Conservation (phyloP, 2,888 invertebrate species). For the Tubulanus polymorphus region DNA sequence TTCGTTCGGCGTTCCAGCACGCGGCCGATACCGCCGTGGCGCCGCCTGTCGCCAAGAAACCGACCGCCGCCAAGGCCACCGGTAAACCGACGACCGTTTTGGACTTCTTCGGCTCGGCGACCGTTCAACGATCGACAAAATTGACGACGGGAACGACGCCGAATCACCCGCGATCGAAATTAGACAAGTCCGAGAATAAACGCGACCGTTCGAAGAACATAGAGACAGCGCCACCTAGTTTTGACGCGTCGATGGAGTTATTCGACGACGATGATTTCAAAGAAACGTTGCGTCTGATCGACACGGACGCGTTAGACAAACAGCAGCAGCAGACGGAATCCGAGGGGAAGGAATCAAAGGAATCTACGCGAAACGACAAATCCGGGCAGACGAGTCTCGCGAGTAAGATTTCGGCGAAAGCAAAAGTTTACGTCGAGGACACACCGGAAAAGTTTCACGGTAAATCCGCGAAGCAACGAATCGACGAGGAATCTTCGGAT, state of each 20-base stretch:
- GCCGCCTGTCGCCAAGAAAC: slow-evolving; percentile 8
- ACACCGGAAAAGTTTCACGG: too few species aligned
- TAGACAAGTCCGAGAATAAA: too few species aligned
- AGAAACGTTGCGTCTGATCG: slow-evolving; percentile 65
- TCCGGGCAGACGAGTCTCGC: too few species aligned
- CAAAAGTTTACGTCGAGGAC: too few species aligned
- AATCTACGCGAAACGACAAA: not conserved
- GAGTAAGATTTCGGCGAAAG: too few species aligned
- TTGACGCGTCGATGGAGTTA: slow-evolving; percentile 52
- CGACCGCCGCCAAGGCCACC: slow-evolving; percentile 14
- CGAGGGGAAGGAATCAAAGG: not conserved
- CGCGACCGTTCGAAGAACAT: too few species aligned
- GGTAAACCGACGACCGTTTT: slow-evolving; percentile 25
- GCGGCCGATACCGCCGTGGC: slow-evolving; percentile 11
- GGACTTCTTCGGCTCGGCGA: slow-evolving; percentile 41
- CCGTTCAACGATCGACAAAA: slow-evolving; percentile 27
- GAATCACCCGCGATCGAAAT: not conserved
- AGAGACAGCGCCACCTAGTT: slow-evolving; percentile 5
- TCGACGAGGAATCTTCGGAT: too few species aligned
- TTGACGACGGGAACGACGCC: not conserved
- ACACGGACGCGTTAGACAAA: slow-evolving; percentile 50
- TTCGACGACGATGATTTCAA: slow-evolving; percentile 71
- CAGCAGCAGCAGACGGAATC: slow-evolving; percentile 15
- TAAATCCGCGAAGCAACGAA: too few species aligned
- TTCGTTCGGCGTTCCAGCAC: too few species aligned